Evolutionary conservation across 2,888 invertebrate species (phyloP).

Genomic region (Spilarctia lutea): DNA sequence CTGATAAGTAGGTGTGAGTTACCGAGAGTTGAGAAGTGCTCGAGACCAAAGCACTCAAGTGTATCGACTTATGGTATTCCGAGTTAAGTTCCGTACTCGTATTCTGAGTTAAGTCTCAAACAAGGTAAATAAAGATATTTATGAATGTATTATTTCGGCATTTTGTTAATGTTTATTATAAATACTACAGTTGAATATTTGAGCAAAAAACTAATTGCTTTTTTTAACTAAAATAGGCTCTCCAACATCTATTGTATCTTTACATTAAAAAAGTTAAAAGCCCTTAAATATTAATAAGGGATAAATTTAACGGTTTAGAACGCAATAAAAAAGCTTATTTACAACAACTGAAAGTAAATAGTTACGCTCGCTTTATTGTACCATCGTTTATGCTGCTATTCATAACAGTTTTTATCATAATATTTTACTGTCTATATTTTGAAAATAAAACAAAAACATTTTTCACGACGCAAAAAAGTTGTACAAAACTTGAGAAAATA

Average conservation of each 20-base stretch:
- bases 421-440: background rate
- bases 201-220: too few relatives aligned
- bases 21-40: conserved; percentile 5
- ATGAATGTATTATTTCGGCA: too few relatives aligned
- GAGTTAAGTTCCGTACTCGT: background rate
- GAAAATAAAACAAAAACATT: background rate
- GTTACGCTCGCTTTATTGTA: background rate
- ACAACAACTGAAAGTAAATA: background rate
- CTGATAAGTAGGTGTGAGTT: conserved; percentile 9
- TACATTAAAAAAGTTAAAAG: background rate
- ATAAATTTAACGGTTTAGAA: too few relatives aligned
- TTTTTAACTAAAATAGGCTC: too few relatives aligned
- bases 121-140: too few relatives aligned
- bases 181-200: too few relatives aligned
- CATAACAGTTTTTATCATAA: background rate
- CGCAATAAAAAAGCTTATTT: background rate
- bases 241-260: too few relatives aligned
- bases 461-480: background rate
- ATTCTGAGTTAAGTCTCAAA: background rate
- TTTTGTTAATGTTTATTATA: too few relatives aligned
- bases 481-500: background rate
- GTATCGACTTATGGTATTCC: conserved; percentile 10
- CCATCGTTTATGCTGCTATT: background rate
- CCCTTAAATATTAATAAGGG: background rate
- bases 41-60: conserved; percentile 7